Percentiles rank a stretch among this genome's conserved stretches.
Conservation (phyloP, 1,140 invertebrate genomes). For the Cryptotermes secundus region DNA sequence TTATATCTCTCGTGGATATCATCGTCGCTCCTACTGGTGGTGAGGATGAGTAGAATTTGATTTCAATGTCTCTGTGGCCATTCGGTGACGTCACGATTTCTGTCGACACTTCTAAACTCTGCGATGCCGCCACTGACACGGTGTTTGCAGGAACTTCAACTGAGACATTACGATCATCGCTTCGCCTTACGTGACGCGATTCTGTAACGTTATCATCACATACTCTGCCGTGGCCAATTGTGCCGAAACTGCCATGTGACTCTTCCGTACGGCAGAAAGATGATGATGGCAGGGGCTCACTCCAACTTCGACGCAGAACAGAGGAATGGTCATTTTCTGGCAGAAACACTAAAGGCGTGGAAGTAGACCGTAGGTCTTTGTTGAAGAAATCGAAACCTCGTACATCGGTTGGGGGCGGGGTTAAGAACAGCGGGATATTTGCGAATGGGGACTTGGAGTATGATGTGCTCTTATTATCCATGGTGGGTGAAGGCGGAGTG, state of each 20-base stretch:
- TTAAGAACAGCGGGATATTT: conserved; percentile 45
- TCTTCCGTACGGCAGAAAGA: conserved; percentile 40
- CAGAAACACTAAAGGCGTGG: conserved; percentile 25
- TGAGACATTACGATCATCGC: not conserved
- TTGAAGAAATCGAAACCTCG: conserved; percentile 38
- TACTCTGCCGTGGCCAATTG: not conserved
- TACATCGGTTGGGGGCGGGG: conserved; percentile 40
- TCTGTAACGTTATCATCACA: not conserved
- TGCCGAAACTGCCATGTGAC: not conserved
- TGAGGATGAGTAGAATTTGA: conserved; percentile 69
- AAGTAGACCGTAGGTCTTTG: conserved; percentile 25
- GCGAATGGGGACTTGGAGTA: conserved; percentile 38
- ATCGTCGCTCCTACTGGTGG: conserved; percentile 41
- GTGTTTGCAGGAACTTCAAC: not conserved
- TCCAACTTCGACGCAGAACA: conserved; percentile 60
- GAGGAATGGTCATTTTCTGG: conserved; percentile 43
- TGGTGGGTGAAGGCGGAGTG: conserved; percentile 43
- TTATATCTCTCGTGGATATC: not conserved
- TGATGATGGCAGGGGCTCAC: conserved; percentile 53
- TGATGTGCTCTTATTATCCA: not conserved
- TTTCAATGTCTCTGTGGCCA: conserved; percentile 74
- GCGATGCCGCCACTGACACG: conserved; percentile 29
- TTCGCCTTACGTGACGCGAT: not conserved
- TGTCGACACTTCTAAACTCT: conserved; percentile 67
- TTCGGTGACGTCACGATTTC: conserved; percentile 75